Evolutionary conservation across 2,888 invertebrate species (phyloP), one percentile per base, ranked within the genome.

Genomic region (Cerastis leucographa): DNA sequence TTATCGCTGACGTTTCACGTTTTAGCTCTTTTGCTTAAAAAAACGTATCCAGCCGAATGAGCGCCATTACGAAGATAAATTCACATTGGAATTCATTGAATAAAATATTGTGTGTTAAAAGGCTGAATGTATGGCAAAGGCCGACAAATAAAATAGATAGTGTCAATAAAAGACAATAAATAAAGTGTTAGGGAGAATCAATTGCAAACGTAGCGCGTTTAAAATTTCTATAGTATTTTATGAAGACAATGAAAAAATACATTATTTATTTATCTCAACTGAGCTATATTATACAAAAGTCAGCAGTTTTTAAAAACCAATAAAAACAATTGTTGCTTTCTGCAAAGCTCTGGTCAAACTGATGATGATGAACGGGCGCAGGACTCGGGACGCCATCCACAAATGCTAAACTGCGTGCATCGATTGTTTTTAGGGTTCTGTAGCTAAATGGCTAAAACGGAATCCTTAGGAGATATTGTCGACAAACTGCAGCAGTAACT

Each of bases 121-220:
- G 8, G 35, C 25, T 42, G 64, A 56, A 49, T 56, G 25, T 62
- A 40, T 40, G 54, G 25, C 6, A 25, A 42, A 74, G 40, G 46
- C 22, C 14, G 29, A 25, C 25, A 49, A 81, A 79, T 29, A 42
- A 78, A 74, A 73, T 73, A 40, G 66, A 73, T 73, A n/a, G 59
- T n/a, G 6, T 14, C 62, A 64, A 42, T 65, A 72, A 35, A 71
- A 19, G 19, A 56, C 44, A 65, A 51, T 61, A 25, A 35, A 61
- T 62, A 62, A 61, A 40, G 22, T 12, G 11, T 42, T 49, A 25
- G 11, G 22, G 56, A 2, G 49, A 56, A 29, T 59, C 29, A n/a
- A 40, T 59, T 46, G 25, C 46, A 42, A 75, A 19, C 19, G n/a
- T 29, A 29, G n/a, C 14, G 46, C 35, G 6, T 17, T 6, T n/a